Percentiles rank a stretch among this genome's conserved stretches.
phyloP scores from a whole-genome alignment of 2,888 invertebrate genomes.

The Panopea generosa region DNA sequence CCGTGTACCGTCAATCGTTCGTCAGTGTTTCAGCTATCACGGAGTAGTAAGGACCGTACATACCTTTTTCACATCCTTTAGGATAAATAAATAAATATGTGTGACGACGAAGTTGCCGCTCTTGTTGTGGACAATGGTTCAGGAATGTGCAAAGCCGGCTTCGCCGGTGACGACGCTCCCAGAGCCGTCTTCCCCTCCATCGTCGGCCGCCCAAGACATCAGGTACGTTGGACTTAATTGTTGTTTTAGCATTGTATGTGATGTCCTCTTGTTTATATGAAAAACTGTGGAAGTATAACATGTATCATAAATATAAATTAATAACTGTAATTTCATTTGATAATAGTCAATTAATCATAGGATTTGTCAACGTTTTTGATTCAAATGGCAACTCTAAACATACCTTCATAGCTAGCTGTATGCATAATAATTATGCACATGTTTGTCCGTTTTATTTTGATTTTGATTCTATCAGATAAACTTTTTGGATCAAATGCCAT shows the following conservation, averaged over 20 bases:
- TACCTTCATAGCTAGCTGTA: no score
- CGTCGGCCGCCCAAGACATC: conserved; percentile 73
- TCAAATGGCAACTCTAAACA: no score
- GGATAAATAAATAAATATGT: conserved; percentile 63
- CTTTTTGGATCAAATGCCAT: no score
- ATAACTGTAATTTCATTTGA: no score
- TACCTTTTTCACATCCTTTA: conserved; percentile 28
- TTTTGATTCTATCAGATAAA: no score
- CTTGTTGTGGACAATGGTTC: conserved; percentile 91
- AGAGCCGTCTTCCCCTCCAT: conserved; percentile 73
- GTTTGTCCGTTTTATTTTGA: no score
- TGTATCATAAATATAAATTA: no score
- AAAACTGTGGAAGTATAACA: no score
- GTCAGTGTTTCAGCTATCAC: conserved; percentile 51
- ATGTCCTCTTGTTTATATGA: neutral
- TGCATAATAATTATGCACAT: no score
- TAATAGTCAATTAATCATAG: no score
- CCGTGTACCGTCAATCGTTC: conserved; percentile 18
- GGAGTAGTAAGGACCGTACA: conserved; percentile 42
- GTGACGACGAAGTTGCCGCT: conserved; percentile 84
- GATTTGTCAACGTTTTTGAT: no score
- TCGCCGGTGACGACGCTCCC: conserved; percentile 73
- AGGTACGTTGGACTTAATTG: conserved; percentile 46
- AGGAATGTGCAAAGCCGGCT: conserved; percentile 86
- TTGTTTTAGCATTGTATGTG: neutral